Percentiles rank a stretch among this genome's conserved stretches.
Conservation (phyloP, 2,888 invertebrate genomes). For the Brenthis hecate region DNA sequence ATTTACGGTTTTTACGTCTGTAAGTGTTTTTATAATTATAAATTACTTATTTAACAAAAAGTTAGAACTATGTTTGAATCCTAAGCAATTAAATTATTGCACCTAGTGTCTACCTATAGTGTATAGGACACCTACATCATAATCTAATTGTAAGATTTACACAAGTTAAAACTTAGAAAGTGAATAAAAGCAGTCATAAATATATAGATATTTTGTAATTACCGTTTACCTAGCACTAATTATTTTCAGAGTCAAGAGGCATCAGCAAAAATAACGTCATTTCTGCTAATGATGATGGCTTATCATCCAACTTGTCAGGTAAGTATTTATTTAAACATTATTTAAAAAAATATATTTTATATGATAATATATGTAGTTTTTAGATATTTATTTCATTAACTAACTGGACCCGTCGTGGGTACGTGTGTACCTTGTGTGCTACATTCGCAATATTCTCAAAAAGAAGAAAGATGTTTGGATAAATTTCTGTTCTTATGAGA, state of each 20-base stretch:
- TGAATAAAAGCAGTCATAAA: neutral
- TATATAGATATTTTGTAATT: neutral
- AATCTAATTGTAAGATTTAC: neutral
- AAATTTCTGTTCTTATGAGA: too few relatives aligned
- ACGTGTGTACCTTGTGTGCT: too few relatives aligned
- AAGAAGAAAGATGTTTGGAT: too few relatives aligned
- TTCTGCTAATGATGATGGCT: slow-evolving; percentile 67
- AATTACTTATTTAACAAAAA: neutral
- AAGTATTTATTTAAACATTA: slow-evolving; percentile 32
- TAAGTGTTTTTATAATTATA: slow-evolving; percentile 45
- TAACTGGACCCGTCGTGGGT: too few relatives aligned
- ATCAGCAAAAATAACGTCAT: slow-evolving; percentile 65
- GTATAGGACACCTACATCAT: too few relatives aligned
- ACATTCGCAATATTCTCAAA: too few relatives aligned
- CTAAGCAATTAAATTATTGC: neutral
- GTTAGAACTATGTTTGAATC: neutral
- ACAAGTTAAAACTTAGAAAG: neutral
- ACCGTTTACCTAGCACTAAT: neutral
- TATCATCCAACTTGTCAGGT: slow-evolving; percentile 66
- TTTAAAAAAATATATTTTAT: neutral
- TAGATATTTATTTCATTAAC: too few relatives aligned
- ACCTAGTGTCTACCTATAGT: neutral
- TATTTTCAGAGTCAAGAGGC: slow-evolving; percentile 72
- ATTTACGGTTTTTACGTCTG: slow-evolving; percentile 70
- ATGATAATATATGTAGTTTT: too few relatives aligned